Conservation (phyloP, 2,113 vertebrate species). For the Cyprinodon tularosa region DNA sequence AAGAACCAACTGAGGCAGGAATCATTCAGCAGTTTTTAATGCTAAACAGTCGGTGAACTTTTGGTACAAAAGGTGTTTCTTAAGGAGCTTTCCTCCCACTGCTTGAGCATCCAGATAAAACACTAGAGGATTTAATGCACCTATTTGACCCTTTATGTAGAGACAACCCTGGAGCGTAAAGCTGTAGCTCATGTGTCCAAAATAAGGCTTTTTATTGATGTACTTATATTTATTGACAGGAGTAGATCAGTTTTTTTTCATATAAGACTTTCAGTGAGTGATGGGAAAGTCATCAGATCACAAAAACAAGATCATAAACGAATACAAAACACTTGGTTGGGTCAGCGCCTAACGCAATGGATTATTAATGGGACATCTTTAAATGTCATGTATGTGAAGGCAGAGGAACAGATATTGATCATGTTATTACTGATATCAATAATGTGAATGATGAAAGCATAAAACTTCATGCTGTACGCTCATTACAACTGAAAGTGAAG, state of each 20-base stretch:
- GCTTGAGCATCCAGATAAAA: not conserved
- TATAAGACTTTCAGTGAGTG: not conserved
- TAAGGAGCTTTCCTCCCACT: not conserved
- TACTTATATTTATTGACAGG: not conserved
- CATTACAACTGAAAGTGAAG: no score
- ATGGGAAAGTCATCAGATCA: not conserved
- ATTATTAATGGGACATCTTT: no score
- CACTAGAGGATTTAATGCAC: not conserved
- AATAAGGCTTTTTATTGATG: not conserved
- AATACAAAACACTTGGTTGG: no score
- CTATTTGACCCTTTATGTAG: not conserved
- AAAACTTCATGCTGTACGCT: no score
- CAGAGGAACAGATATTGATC: no score
- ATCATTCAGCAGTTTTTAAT: not conserved
- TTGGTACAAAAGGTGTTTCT: not conserved
- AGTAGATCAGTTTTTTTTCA: not conserved
- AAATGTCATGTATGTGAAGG: no score
- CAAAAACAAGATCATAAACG: not conserved
- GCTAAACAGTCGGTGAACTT: not conserved
- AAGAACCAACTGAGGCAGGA: not conserved
- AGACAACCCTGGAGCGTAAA: not conserved
- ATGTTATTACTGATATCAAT: no score
- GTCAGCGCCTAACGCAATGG: no score
- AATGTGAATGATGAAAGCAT: no score
- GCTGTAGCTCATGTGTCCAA: conserved; percentile 10